phyloP scores from a whole-genome alignment of 37 sponge, comb jelly and placozoan species.

The Spongia lamella region DNA sequence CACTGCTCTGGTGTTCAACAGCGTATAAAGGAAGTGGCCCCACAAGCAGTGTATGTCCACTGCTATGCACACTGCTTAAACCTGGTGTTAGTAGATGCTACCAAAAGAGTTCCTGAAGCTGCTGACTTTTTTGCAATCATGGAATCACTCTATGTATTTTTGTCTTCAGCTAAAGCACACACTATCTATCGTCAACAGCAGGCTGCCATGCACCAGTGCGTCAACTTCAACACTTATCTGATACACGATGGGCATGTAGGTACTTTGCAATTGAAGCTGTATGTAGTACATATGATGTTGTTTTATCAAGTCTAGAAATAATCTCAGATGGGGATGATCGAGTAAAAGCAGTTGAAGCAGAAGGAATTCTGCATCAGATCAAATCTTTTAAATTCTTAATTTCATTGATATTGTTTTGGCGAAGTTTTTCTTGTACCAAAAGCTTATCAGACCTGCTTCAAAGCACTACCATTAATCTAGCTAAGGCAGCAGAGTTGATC shows the following conservation, averaged over 20 bases:
- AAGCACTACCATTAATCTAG: slow-evolving; percentile 26
- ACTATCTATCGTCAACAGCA: slow-evolving; percentile 51
- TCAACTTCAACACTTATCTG: slow-evolving; percentile 59
- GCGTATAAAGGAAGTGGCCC: slow-evolving; percentile 51
- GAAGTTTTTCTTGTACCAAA: slow-evolving; percentile 49
- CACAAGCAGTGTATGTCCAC: slow-evolving; percentile 62
- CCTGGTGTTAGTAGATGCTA: slow-evolving; percentile 56
- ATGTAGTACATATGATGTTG: slow-evolving; percentile 49
- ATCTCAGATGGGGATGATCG: slow-evolving; percentile 60
- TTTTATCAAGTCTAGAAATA: slow-evolving; percentile 58
- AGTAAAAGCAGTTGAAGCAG: slow-evolving; percentile 58
- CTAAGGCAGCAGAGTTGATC: slow-evolving; percentile 37
- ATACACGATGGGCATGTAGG: slow-evolving; percentile 75
- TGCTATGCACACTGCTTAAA: slow-evolving; percentile 68
- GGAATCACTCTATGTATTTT: slow-evolving; percentile 50
- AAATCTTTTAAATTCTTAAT: slow-evolving; percentile 45
- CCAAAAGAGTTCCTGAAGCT: slow-evolving; percentile 47
- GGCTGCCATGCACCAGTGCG: slow-evolving; percentile 47
- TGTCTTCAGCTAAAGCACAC: slow-evolving; percentile 46
- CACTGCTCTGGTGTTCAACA: slow-evolving; percentile 55
- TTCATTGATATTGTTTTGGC: slow-evolving; percentile 35
- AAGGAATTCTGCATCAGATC: slow-evolving; percentile 52
- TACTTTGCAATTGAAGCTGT: slow-evolving; percentile 40
- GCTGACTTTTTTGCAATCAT: slow-evolving; percentile 58
- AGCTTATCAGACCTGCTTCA: slow-evolving; percentile 58